These are phyloP conservation scores for Serilophus lunatus DNA, from an alignment of 2,113 vertebrate species.

Conservation along the genomic window DNA sequence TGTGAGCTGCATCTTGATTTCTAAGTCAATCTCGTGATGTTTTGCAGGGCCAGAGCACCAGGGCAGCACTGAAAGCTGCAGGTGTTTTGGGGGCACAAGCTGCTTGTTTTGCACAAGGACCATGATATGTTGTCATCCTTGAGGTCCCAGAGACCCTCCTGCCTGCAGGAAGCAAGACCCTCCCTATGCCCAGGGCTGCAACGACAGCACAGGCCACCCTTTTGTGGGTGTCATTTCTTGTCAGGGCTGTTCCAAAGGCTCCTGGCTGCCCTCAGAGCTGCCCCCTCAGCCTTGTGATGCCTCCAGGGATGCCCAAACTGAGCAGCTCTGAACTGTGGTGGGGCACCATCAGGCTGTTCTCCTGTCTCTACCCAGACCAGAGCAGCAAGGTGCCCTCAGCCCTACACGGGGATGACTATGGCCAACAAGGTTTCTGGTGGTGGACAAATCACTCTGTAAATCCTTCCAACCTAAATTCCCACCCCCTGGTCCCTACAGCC, in stretches of 20 bases:
- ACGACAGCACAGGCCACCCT: background rate
- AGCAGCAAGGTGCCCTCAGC: background rate
- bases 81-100: accelerated
- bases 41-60: background rate
- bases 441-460: background rate
- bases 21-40: constrained; percentile 9
- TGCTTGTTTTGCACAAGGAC: background rate
- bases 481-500: background rate
- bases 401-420: accelerated
- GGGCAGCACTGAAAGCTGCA: background rate
- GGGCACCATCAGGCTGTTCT: accelerated
- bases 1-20: constrained; percentile 60
- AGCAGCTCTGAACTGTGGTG: background rate
- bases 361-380: background rate
- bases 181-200: background rate
- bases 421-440: background rate
- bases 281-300: background rate
- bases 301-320: background rate
- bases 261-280: background rate
- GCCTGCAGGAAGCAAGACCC: background rate
- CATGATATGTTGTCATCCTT: accelerated
- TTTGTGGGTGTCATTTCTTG: background rate
- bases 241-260: background rate
- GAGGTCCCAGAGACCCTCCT: background rate
- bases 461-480: background rate